phyloP scores from a whole-genome alignment of 2,113 vertebrate species.

The Upupa epops region DNA sequence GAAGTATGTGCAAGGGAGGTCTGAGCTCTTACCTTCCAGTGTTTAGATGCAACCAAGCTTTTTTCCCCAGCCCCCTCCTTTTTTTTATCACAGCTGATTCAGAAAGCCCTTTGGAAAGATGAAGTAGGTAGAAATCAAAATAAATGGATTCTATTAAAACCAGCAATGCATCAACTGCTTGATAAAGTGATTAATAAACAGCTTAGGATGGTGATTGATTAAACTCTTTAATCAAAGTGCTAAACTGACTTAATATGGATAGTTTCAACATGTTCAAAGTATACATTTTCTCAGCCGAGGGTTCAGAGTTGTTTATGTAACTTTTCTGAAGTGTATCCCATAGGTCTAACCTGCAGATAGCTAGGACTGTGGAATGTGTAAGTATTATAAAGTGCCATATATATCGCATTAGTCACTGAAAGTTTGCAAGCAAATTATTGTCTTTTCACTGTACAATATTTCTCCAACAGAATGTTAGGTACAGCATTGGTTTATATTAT shows the following conservation, averaged over 20 bases:
- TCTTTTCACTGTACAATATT: conserved; percentile 20
- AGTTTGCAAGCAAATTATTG: conserved; percentile 43
- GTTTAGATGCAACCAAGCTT: conserved; percentile 67
- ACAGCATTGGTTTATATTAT: neutral
- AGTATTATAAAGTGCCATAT: conserved; percentile 58
- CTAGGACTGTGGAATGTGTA: conserved; percentile 48
- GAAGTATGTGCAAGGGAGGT: conserved; percentile 82
- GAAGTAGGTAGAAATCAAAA: conserved; percentile 98
- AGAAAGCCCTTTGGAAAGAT: conserved; percentile 93
- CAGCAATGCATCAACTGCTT: conserved; percentile 99
- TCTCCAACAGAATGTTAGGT: conserved; percentile 39
- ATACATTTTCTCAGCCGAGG: conserved; percentile 75
- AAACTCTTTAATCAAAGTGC: conserved; percentile 99
- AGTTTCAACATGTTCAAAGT: conserved; percentile 84
- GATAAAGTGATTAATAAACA: conserved; percentile 99
- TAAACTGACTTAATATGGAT: conserved; percentile 90
- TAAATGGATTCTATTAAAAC: conserved; percentile 99
- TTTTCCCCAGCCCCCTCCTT: neutral
- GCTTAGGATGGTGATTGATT: conserved; percentile 97
- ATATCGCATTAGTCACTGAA: conserved; percentile 1
- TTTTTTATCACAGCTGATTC: conserved; percentile 94
- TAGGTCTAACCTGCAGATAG: conserved; percentile 71
- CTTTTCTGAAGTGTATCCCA: conserved; percentile 77
- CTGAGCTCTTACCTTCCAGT: conserved; percentile 74
- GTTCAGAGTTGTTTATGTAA: conserved; percentile 77